Percentiles rank a stretch among this genome's conserved stretches.
Conservation (phyloP, 2,797 vertebrate species). For the Lepilemur septentrionalis region DNA sequence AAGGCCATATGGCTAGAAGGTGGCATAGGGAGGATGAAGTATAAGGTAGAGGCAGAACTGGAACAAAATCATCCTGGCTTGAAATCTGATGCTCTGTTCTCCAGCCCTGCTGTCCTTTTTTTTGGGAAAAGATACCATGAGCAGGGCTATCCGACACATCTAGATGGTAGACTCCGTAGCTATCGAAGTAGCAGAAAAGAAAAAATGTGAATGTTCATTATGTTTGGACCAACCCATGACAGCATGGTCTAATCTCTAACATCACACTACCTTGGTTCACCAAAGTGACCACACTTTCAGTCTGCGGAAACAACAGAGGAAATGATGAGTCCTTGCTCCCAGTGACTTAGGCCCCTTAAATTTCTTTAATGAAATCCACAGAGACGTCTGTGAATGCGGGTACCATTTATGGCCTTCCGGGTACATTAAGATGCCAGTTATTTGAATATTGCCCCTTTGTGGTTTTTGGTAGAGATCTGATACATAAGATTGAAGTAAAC, state of each 20-base stretch:
- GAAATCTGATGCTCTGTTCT: not conserved
- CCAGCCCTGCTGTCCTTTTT: not conserved
- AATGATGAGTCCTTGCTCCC: not conserved
- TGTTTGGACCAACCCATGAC: not conserved
- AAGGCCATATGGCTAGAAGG: not conserved
- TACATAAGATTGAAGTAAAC: conserved; percentile 34
- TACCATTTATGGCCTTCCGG: conserved; percentile 4
- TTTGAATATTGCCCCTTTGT: conserved; percentile 23
- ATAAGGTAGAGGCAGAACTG: not conserved
- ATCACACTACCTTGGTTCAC: not conserved
- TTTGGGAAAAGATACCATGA: not conserved
- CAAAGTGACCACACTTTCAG: not conserved
- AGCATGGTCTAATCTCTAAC: not conserved
- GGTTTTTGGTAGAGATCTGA: conserved; percentile 3
- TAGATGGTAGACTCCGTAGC: not conserved
- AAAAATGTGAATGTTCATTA: not conserved
- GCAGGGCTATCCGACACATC: not conserved
- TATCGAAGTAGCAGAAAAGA: not conserved
- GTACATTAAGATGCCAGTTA: conserved; percentile 23
- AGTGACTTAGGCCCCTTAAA: not conserved
- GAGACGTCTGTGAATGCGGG: not conserved
- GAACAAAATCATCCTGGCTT: conserved; percentile 17
- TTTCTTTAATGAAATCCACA: not conserved
- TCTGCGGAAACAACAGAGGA: not conserved
- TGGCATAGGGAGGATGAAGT: not conserved